Evolutionary conservation across 2,797 vertebrate species (phyloP), one percentile per base, ranked within the genome.

Genomic region (Argentina silus): DNA sequence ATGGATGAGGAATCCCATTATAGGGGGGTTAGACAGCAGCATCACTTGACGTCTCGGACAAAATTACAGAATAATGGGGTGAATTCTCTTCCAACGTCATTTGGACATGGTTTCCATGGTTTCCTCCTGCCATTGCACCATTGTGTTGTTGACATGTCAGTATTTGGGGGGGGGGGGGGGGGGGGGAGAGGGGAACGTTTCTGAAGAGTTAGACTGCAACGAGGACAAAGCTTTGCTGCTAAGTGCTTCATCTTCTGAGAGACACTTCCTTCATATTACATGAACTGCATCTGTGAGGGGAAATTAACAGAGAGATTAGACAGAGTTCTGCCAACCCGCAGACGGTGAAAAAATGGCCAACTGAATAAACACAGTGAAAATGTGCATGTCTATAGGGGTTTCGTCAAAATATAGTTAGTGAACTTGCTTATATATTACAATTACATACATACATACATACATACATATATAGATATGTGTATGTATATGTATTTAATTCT

Each of bases 281-380:
- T 99, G 93, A 99, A 99, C 92, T 98, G 97, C 94, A 99, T 98
- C 98, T 99, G 95, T 55, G 87, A 89, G 79, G 15, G 71, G 77
- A 21, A 84, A 64, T 51, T 44, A 81, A 81, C 78, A 75, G 5
- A 10, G 1, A 36, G 10, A n/a, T 74, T 43, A 67, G 55, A 51
- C n/a, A 19, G 15, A 6, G 43, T 43, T 27, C 23, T 11, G 7
- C 23, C 15, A 42, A 50, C 36, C 9, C n/a, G 3, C 67, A 17
- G 50, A 56, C 6, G 15, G 60, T 67, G 48, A n/a, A 21, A 5
- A 67, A 66, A 23, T 23, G 3, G 44, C 3, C 21, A 70, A 70
- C 42, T n/a, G 12, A 19, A 48, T 15, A 43, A 59, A 70, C 36
- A 27, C 14, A 53, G 53, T 67, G 27, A 67, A 15, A 67, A n/a